phyloP scores from a whole-genome alignment of 2,888 invertebrate species.

The Macropis europaea region DNA sequence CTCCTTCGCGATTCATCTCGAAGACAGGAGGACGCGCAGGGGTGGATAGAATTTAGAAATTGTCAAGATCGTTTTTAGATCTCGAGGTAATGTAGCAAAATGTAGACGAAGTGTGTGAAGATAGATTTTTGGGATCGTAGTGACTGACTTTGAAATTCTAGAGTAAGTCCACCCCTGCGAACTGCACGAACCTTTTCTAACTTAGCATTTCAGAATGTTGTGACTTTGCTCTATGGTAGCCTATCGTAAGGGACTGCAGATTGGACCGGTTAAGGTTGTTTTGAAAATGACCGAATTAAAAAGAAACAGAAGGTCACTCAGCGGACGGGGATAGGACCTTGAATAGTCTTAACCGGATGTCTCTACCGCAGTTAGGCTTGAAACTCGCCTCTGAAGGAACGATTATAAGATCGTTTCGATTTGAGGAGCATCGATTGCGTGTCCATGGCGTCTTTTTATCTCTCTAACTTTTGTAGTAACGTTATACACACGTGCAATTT shows the following conservation, averaged over 20 bases:
- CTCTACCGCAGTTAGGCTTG: background rate
- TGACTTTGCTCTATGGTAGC: background rate
- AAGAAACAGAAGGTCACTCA: too few relatives aligned
- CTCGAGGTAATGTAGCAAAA: too few relatives aligned
- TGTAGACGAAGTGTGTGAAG: too few relatives aligned
- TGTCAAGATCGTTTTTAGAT: too few relatives aligned
- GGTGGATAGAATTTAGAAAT: too few relatives aligned
- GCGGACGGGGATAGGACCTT: too few relatives aligned
- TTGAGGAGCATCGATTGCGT: background rate
- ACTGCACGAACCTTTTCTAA: background rate
- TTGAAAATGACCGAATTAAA: too few relatives aligned
- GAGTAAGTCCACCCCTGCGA: background rate
- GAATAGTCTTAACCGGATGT: background rate
- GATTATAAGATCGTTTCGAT: background rate
- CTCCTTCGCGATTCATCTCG: too few relatives aligned
- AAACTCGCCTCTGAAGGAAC: background rate
- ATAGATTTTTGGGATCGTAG: too few relatives aligned
- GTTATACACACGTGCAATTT: conserved; percentile 21
- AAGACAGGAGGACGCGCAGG: too few relatives aligned
- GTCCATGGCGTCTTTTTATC: conserved; percentile 35
- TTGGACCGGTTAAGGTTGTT: too few relatives aligned
- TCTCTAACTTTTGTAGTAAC: conserved; percentile 35
- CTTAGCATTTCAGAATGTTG: background rate
- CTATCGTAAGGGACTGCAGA: too few relatives aligned
- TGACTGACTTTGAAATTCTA: background rate